Conservation (phyloP, 1,140 invertebrate genomes). For the Musca domestica region DNA sequence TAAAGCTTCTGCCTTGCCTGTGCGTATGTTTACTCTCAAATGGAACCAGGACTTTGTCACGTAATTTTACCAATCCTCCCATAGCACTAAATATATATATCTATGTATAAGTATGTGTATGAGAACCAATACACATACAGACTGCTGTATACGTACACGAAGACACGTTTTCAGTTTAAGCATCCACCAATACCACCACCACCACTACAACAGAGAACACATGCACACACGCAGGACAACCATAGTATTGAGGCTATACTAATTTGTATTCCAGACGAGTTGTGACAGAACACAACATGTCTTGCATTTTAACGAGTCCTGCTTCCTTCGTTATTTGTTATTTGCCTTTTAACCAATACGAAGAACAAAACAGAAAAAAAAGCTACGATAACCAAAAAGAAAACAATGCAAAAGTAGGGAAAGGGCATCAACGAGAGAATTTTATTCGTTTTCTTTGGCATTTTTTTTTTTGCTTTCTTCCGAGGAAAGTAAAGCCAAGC, state of each 20-base stretch:
- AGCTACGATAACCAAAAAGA: not conserved
- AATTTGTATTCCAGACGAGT: slow-evolving; percentile 51
- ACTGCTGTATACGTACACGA: too few species aligned
- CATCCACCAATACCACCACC: too few species aligned
- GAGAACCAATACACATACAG: too few species aligned
- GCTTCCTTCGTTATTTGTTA: slow-evolving; percentile 3
- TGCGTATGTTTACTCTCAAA: too few species aligned
- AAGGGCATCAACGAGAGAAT: not conserved
- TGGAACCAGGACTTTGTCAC: too few species aligned
- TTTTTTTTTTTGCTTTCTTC: not conserved
- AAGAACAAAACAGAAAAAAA: not conserved
- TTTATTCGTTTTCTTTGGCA: not conserved
- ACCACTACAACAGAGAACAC: too few species aligned
- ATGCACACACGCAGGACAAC: too few species aligned
- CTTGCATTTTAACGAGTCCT: slow-evolving; percentile 38
- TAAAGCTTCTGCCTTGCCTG: too few species aligned
- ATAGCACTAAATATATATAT: not conserved
- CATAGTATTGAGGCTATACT: slow-evolving; percentile 31
- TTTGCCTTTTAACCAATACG: not conserved
- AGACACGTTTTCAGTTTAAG: too few species aligned
- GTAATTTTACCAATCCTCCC: not conserved
- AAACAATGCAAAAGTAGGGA: not conserved
- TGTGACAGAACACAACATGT: slow-evolving; percentile 42
- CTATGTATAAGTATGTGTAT: too few species aligned
- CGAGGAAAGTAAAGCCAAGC: not conserved